These are phyloP conservation scores for Cottoperca gobio DNA, from an alignment of 2,797 vertebrate genomes.

Conservation along the genomic window DNA sequence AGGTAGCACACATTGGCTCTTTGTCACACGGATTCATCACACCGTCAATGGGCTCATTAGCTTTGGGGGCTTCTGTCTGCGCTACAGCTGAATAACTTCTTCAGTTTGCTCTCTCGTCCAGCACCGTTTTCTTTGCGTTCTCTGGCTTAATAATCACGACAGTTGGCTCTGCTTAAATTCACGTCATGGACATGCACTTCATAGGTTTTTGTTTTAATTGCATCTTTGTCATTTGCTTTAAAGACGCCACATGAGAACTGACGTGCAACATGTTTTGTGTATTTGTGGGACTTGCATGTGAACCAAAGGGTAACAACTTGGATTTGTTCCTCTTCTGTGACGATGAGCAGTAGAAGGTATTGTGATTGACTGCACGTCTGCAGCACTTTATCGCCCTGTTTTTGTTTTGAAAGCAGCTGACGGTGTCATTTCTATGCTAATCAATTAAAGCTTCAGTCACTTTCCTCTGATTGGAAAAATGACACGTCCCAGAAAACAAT, in stretches of 20 bases:
- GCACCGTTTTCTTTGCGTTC: constrained; percentile 44
- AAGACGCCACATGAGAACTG: constrained; percentile 13
- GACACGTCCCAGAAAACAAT: constrained; percentile 23
- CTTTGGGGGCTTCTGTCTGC: constrained; percentile 72
- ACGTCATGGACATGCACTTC: constrained; percentile 3
- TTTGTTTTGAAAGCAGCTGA: constrained; percentile 25
- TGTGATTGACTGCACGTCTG: constrained; percentile 17
- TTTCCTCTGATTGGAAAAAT: constrained; percentile 48
- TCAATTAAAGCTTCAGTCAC: constrained; percentile 25
- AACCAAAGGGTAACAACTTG: background rate
- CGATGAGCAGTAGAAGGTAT: constrained; percentile 12
- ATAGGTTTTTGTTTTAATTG: constrained; percentile 36
- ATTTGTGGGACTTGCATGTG: constrained; percentile 11
- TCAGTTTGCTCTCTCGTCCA: constrained; percentile 43
- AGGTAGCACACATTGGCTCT: constrained; percentile 38
- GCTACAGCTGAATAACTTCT: constrained; percentile 49
- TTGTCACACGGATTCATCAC: constrained; percentile 34
- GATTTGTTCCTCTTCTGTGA: background rate
- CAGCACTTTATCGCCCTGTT: background rate
- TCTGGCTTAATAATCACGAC: constrained; percentile 49
- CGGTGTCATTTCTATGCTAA: constrained; percentile 41
- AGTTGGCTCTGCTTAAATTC: constrained; percentile 28
- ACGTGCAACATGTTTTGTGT: constrained; percentile 20
- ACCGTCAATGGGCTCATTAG: constrained; percentile 66
- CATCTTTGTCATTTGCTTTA: constrained; percentile 35